Evolutionary conservation across 2,888 invertebrate species (phyloP).

Genomic region (Unio delphinus): DNA sequence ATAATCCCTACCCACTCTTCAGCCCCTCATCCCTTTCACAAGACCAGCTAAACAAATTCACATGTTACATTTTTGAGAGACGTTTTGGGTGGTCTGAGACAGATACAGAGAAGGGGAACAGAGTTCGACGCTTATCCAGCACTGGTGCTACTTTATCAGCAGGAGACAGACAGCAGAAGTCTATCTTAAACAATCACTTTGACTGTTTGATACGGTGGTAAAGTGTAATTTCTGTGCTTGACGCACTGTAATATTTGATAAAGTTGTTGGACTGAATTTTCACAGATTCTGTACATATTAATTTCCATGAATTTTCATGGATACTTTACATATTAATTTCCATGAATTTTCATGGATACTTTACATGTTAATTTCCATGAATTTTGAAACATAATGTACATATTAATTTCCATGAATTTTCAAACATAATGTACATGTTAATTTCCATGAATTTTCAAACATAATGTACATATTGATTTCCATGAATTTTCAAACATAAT

Average conservation of each 20-base stretch:
- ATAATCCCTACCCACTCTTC: conserved; percentile 33
- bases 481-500: too few species aligned
- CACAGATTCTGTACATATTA: too few species aligned
- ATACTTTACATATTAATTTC: too few species aligned
- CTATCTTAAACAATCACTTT: conserved; percentile 47
- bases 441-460: too few species aligned
- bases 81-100: conserved; percentile 66
- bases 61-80: conserved; percentile 60
- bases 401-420: too few species aligned
- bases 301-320: too few species aligned
- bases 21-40: conserved; percentile 21
- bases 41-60: conserved; percentile 44
- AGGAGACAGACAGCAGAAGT: conserved; percentile 46
- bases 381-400: too few species aligned
- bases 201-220: conserved; percentile 56
- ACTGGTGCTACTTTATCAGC: conserved; percentile 40
- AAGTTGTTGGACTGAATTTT: too few species aligned
- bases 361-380: too few species aligned
- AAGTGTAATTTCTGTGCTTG: conserved; percentile 4
- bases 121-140: conserved; percentile 42
- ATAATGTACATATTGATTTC: too few species aligned
- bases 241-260: not conserved
- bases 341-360: too few species aligned
- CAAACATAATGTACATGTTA: too few species aligned
- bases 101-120: conserved; percentile 39